phyloP scores from a whole-genome alignment of 2,888 invertebrate species.

The Drosophila subsilvestris region DNA sequence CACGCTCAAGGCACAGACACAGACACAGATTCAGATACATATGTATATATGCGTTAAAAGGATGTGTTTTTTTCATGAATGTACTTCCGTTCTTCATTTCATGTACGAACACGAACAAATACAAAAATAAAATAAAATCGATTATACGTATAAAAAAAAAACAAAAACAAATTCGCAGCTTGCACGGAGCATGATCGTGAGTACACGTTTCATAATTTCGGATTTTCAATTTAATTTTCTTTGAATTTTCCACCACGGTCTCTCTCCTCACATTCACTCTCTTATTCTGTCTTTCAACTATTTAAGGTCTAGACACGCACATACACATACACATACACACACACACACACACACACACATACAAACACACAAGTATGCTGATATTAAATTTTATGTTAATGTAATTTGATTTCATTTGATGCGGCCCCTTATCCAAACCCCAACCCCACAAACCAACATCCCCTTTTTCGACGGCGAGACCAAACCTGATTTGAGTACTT shows the following conservation, averaged over 20 bases:
- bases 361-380: constrained; percentile 49
- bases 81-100: constrained; percentile 73
- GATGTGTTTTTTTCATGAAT: constrained; percentile 71
- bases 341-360: constrained; percentile 8
- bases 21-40: background rate
- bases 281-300: constrained; percentile 48
- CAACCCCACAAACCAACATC: background rate
- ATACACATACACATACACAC: constrained; percentile 10
- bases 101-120: constrained; percentile 59
- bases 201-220: constrained; percentile 85
- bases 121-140: constrained; percentile 50
- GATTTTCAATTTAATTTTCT: constrained; percentile 52
- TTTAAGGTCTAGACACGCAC: constrained; percentile 45
- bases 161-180: constrained; percentile 86
- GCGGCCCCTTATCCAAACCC: constrained; percentile 4
- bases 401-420: constrained; percentile 63
- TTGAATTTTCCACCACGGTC: constrained; percentile 23
- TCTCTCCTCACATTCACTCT: constrained; percentile 17
- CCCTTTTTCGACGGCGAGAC: constrained; percentile 1
- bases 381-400: constrained; percentile 71
- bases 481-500: constrained; percentile 52
- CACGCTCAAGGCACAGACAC: constrained; percentile 5
- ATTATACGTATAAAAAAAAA: constrained; percentile 56
- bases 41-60: constrained; percentile 30
- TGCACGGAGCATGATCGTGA: constrained; percentile 96